phyloP scores from a whole-genome alignment of 2,113 vertebrate species.

The Chloebia gouldiae region DNA sequence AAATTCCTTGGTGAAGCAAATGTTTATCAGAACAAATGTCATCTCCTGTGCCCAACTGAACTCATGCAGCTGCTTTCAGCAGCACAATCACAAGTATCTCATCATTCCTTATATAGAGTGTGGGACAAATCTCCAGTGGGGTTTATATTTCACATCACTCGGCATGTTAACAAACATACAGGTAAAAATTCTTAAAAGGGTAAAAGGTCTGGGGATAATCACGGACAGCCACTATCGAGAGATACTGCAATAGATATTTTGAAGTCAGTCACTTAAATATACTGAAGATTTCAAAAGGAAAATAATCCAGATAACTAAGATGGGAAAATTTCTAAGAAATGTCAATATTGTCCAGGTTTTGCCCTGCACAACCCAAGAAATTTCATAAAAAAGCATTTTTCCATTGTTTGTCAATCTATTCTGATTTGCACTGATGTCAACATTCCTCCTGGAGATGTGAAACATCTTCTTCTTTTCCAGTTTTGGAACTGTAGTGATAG shows the following conservation, averaged over 20 bases:
- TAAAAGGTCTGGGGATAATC: not conserved
- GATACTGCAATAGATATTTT: not conserved
- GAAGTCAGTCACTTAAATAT: not conserved
- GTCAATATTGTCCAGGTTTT: not conserved
- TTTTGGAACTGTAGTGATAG: not conserved
- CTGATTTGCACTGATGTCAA: not conserved
- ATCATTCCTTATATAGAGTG: accelerated
- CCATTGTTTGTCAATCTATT: not conserved
- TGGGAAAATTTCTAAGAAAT: not conserved
- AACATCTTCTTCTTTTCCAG: not conserved
- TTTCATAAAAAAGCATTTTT: not conserved
- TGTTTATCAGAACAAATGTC: not conserved
- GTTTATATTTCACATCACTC: not conserved
- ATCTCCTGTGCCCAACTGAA: not conserved
- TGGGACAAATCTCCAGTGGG: not conserved
- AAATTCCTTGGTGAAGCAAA: not conserved
- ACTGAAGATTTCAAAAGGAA: not conserved
- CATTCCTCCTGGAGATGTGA: not conserved
- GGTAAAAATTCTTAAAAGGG: not conserved
- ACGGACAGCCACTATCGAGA: accelerated
- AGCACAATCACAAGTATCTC: not conserved
- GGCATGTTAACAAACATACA: not conserved
- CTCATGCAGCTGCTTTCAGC: not conserved
- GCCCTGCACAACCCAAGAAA: not conserved
- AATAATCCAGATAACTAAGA: not conserved